Evolutionary conservation across 2,113 vertebrate species (phyloP), one percentile per base, ranked within the genome.

Genomic region (Ctenomys sociabilis): DNA sequence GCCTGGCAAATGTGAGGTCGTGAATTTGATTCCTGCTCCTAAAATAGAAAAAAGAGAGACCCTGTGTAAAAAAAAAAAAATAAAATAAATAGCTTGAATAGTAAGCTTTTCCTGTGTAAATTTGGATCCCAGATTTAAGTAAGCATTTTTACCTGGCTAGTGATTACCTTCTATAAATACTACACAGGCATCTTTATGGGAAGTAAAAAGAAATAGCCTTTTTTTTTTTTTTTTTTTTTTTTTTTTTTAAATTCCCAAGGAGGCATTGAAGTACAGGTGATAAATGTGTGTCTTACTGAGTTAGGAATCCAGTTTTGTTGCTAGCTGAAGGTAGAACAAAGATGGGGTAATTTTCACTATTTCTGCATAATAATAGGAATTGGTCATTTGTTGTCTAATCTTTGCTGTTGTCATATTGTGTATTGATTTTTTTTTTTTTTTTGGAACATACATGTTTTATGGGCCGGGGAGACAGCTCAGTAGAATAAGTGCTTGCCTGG

Each of bases 171-270:
- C 40, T 88, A 52, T 89, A 81, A 93, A 73, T 66, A 90, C 40
- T 77, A 13, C 7, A 54, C 13, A 52, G 32, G 10, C 8, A 37
- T 80, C 17, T 52, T 72, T 72, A 19, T 81, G 30, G 43, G 92
- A 90, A 17, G 32, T 19, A 35, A 84, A 32, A 68, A 88, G 72
- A 92, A 93, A 88, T 95, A 32, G 35, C 16, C 45, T 91, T 45
- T 97, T 96, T 90, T 87, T 97, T 96, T 90, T 88, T 13, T 97
- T 96, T 90, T 88, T 13, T n/a, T n/a, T n/a, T n/a, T n/a, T n/a
- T n/a, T 16, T 73, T 97, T 96, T 90, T 88, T 13, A 54, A 88
- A 35, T 91, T 90, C 30, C 11, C 49, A 66, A 88, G 85, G 32
- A n/a, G 52, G 28, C 70, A 68, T n/a, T 93, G 35, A 88, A 45